Conservation (phyloP, 2,888 invertebrate genomes). For the Noctua janthe region DNA sequence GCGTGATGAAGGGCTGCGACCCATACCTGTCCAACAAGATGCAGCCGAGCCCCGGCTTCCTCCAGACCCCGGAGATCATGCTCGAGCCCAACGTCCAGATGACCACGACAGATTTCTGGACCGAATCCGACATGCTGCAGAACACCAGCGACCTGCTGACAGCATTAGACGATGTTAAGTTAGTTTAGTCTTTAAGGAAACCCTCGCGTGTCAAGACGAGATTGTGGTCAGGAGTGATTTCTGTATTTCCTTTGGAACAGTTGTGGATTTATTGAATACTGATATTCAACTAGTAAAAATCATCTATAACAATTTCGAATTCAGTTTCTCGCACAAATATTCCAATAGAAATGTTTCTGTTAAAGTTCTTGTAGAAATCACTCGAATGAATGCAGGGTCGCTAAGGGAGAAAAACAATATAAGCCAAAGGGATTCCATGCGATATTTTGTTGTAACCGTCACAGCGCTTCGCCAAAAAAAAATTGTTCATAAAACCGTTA, state of each 20-base stretch:
- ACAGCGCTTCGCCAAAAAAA: conserved; percentile 40
- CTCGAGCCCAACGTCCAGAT: conserved; percentile 78
- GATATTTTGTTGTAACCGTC: conserved; percentile 67
- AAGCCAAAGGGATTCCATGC: conserved; percentile 78
- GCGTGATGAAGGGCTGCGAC: conserved; percentile 81
- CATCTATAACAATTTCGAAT: conserved; percentile 58
- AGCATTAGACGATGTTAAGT: conserved; percentile 86
- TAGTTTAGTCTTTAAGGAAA: conserved; percentile 71
- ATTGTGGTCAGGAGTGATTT: conserved; percentile 76
- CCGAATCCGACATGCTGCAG: conserved; percentile 82
- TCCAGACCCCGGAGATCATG: conserved; percentile 78
- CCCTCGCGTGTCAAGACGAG: conserved; percentile 40
- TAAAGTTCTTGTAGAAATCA: conserved; percentile 79
- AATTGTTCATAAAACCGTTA: conserved; percentile 23
- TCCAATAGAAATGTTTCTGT: conserved; percentile 68
- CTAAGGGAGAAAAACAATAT: conserved; percentile 74
- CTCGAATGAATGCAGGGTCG: conserved; percentile 81
- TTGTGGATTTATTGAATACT: conserved; percentile 66
- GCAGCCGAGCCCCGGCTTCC: conserved; percentile 83
- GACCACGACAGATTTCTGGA: conserved; percentile 82
- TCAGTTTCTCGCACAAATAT: conserved; percentile 75
- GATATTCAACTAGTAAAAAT: conserved; percentile 45
- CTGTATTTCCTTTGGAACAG: conserved; percentile 62
- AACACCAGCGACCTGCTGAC: conserved; percentile 81
- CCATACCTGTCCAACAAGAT: conserved; percentile 85